phyloP scores from a whole-genome alignment of 1,140 invertebrate genomes.

The Ceratina japonica region DNA sequence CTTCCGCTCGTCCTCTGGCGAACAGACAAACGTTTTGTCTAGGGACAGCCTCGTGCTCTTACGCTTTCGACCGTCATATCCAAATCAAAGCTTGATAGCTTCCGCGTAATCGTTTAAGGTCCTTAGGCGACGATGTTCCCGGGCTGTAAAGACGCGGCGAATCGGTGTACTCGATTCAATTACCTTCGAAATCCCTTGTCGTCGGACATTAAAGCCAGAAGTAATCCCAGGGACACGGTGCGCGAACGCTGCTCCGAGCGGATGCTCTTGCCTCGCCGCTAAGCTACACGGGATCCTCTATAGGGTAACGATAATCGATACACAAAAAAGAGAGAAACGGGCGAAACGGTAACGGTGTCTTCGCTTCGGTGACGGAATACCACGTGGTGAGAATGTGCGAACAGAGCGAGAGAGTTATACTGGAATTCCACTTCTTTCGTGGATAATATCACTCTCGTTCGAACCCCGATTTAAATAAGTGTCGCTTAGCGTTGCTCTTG shows the following conservation, averaged over 20 bases:
- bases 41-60: not conserved
- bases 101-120: not conserved
- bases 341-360: constrained; percentile 43
- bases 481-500: not conserved
- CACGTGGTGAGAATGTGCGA: not conserved
- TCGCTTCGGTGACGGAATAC: not conserved
- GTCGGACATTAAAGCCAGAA: constrained; percentile 61
- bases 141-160: constrained; percentile 16
- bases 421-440: constrained; percentile 11
- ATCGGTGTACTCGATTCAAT: constrained; percentile 59
- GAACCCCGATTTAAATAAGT: not conserved
- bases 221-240: constrained; percentile 56
- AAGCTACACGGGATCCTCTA: constrained; percentile 47
- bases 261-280: constrained; percentile 33
- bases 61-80: not conserved
- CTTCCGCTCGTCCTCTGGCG: not conserved
- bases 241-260: constrained; percentile 46
- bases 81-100: not conserved
- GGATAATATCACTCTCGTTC: constrained; percentile 5
- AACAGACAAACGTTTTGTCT: too few species aligned
- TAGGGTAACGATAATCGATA: constrained; percentile 62
- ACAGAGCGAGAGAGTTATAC: not conserved
- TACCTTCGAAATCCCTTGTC: constrained; percentile 64
- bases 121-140: not conserved
- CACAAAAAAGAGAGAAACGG: constrained; percentile 6